These are phyloP conservation scores for Beroe ovata DNA, from an alignment of 37 sponge, comb jelly and placozoan genomes.

Conservation along the genomic window DNA sequence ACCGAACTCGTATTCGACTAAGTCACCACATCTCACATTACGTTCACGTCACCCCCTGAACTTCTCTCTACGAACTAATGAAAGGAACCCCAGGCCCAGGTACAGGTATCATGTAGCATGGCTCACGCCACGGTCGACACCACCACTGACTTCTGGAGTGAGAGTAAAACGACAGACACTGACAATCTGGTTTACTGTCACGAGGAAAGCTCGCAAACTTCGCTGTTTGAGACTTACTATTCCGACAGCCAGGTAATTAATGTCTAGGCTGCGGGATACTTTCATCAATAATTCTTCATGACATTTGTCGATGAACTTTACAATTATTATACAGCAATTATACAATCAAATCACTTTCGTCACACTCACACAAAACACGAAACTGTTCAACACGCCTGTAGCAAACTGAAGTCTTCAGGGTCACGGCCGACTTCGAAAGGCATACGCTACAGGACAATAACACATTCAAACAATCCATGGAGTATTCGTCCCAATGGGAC, in stretches of 20 bases:
- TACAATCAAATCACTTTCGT: too few species aligned
- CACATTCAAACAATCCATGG: too few species aligned
- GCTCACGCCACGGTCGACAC: constrained; percentile 24
- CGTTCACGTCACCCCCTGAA: neutral
- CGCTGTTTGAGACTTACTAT: neutral
- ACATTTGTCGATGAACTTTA: too few species aligned
- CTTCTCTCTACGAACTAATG: neutral
- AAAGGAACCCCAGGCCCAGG: constrained; percentile 1
- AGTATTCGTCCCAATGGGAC: too few species aligned
- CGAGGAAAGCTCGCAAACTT: constrained; percentile 41
- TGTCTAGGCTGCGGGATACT: too few species aligned
- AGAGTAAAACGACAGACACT: constrained; percentile 29
- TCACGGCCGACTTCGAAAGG: too few species aligned
- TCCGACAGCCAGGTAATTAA: neutral
- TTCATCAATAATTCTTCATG: too few species aligned
- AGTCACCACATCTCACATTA: neutral
- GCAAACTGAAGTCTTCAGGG: too few species aligned
- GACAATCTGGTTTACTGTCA: neutral
- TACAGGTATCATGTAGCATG: neutral
- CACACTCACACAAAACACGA: too few species aligned
- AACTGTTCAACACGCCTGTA: neutral
- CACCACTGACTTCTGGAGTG: neutral
- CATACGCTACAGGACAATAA: too few species aligned
- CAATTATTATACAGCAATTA: too few species aligned
- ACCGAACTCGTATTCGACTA: too few species aligned